Evolutionary conservation across 2,888 invertebrate species (phyloP).

Genomic region (Xanthia togata): DNA sequence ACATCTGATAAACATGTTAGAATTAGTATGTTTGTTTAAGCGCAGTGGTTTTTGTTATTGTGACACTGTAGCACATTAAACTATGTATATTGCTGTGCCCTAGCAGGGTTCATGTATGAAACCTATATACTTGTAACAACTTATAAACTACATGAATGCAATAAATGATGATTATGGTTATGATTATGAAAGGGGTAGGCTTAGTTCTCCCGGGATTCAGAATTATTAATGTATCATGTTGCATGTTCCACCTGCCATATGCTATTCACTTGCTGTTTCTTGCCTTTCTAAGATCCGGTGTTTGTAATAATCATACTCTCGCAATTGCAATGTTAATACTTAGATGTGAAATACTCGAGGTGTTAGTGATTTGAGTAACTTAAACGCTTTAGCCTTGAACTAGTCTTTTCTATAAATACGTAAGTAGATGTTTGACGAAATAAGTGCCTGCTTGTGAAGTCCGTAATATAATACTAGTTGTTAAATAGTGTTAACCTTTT

Average conservation of each 20-base stretch:
- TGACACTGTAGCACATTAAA: no score
- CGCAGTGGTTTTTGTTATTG: no score
- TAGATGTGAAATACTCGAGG: slow-evolving; percentile 20
- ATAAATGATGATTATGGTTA: no score
- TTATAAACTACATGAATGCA: no score
- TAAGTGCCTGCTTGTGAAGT: slow-evolving; percentile 1
- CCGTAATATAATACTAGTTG: no score
- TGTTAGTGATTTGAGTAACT: slow-evolving; percentile 10
- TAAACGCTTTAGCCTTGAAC: slow-evolving; percentile 8
- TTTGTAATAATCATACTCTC: slow-evolving; percentile 8
- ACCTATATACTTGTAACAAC: no score
- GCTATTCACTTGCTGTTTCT: neutral
- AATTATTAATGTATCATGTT: neutral
- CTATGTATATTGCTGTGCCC: no score
- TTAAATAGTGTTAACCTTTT: no score
- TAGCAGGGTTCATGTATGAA: no score
- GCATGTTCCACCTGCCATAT: neutral
- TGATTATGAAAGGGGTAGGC: neutral
- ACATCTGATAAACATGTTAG: no score
- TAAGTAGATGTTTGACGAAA: neutral
- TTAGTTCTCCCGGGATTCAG: neutral
- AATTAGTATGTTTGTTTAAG: no score
- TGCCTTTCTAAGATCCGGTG: neutral
- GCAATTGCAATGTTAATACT: slow-evolving; percentile 20
- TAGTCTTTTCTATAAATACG: neutral